Evolutionary conservation across 2,888 invertebrate species (phyloP), one percentile per base, ranked within the genome.

Genomic region (Morpho achilles): DNA sequence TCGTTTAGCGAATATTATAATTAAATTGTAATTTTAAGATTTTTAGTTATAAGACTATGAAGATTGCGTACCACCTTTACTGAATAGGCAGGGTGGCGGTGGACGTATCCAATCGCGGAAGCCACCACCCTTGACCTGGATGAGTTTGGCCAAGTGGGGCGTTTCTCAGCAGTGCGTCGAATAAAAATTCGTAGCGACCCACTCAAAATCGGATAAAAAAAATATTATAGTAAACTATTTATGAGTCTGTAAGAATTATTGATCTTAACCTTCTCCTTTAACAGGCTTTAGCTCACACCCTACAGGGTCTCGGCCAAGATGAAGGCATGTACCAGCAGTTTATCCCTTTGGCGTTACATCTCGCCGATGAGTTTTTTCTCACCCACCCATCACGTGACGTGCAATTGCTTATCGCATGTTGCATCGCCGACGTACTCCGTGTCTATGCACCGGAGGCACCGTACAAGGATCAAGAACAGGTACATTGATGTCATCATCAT

Each of bases 391-490:
- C 97, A 60, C 94, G 96, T 68, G 99, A 99, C 86, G 98, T 99
- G 0, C 96, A 98, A 79, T 91, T 99, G 53, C 91, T 99, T 43
- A 97, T 98, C 61, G 99, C 99, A 0, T 99, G 99, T 84, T 99
- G 99, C 80, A 97, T 99, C 75, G 99, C 99, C 7, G 99, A 99
- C 84, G 97, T 99, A 42, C 93, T 99, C 66, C 91, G 99, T 61
- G 97, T 99, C 7, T 99, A 98, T 84, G 99, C 99, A 1, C 99
- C 99, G 0, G 98, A 99, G 79, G 98, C 98, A 44, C 99, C 99
- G 0, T 99, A 98, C 80, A 98, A 98, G 86, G 98, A 98, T 78
- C 95, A 96, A 63, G 96, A 97, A 63, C 97, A 98, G 92, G 95
- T 99, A 61, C 64, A 65, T 55, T 1, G n/a, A n/a, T n/a, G n/a